Percentiles rank a stretch among this genome's conserved stretches.
phyloP scores from a whole-genome alignment of 2,888 invertebrate genomes.

The Thereva unica region DNA sequence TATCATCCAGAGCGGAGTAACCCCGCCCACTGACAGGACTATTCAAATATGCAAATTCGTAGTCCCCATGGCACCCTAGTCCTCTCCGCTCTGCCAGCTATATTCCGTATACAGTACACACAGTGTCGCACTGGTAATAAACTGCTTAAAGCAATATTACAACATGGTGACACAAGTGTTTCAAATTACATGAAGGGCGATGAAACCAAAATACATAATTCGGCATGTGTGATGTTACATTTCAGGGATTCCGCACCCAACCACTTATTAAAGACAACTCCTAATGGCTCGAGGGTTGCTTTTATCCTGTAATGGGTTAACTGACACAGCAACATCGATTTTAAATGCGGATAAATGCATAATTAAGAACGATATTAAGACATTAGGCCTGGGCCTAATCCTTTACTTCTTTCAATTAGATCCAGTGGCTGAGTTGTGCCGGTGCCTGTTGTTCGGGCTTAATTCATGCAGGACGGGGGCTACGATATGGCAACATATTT shows the following conservation, averaged over 20 bases:
- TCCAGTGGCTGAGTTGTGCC: too few relatives aligned
- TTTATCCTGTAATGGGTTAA: constrained; percentile 29
- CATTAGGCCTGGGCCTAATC: not conserved
- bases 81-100: not conserved
- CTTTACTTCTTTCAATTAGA: not conserved
- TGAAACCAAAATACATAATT: constrained; percentile 38
- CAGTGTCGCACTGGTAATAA: constrained; percentile 25
- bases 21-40: not conserved
- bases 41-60: constrained; percentile 28
- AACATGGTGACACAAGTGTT: constrained; percentile 54
- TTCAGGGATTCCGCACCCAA: constrained; percentile 31
- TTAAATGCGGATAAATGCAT: constrained; percentile 32
- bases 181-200: constrained; percentile 51
- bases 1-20: not conserved
- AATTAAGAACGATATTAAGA: constrained; percentile 31
- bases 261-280: constrained; percentile 32
- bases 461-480: too few relatives aligned
- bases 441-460: too few relatives aligned
- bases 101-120: too few relatives aligned
- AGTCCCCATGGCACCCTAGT: constrained; percentile 15
- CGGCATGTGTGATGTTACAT: constrained; percentile 35
- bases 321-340: constrained; percentile 28
- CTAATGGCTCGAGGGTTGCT: constrained; percentile 28
- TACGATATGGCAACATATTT: too few relatives aligned
- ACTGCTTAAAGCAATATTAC: constrained; percentile 35